These are phyloP conservation scores for Tapirus terrestris DNA, from an alignment of 2,113 vertebrate genomes.

Conservation along the genomic window DNA sequence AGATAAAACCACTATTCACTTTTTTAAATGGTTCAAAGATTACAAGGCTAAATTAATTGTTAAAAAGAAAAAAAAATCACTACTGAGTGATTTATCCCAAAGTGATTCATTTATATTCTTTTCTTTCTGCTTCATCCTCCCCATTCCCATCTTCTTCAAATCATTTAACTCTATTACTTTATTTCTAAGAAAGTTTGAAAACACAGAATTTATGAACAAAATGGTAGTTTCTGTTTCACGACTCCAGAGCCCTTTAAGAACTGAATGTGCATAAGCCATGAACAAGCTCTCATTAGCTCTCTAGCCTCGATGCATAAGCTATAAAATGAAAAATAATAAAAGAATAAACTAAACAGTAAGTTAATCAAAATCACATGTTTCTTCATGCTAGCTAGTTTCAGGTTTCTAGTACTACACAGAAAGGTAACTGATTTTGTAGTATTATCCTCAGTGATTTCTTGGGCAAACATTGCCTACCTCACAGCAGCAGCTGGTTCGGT, in stretches of 20 bases:
- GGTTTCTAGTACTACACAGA: background rate
- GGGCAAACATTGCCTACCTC: slow-evolving; percentile 62
- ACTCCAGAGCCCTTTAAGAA: background rate
- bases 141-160: slow-evolving; percentile 26
- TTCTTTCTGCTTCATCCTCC: background rate
- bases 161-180: slow-evolving; percentile 21
- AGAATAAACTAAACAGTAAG: slow-evolving; percentile 17
- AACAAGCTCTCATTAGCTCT: slow-evolving; percentile 3
- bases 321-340: slow-evolving; percentile 28
- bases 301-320: background rate
- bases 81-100: background rate
- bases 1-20: background rate
- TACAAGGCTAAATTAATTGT: background rate
- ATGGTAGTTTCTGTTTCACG: slow-evolving; percentile 12
- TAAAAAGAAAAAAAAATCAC: background rate
- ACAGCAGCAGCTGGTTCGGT: slow-evolving; percentile 50
- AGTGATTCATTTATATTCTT: background rate
- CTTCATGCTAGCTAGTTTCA: background rate
- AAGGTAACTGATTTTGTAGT: slow-evolving; percentile 2
- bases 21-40: slow-evolving; percentile 15
- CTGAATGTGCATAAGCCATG: background rate
- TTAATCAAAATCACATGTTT: slow-evolving; percentile 18
- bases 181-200: slow-evolving; percentile 47
- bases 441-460: slow-evolving; percentile 60
- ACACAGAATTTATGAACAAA: slow-evolving; percentile 43